phyloP scores from a whole-genome alignment of 2,797 vertebrate genomes.

The Lagorchestes hirsutus region DNA sequence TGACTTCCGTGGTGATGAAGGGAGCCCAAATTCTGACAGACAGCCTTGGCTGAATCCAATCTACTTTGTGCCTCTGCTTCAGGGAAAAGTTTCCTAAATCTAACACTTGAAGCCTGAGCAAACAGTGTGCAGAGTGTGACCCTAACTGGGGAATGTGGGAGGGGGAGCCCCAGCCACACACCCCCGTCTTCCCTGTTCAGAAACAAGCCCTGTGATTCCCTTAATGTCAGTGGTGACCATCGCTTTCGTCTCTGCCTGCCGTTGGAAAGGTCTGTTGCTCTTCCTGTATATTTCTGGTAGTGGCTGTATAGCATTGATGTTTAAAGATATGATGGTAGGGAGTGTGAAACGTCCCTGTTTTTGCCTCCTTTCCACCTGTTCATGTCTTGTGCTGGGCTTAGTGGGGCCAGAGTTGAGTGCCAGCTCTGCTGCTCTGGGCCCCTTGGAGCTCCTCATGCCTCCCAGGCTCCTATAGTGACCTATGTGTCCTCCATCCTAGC shows the following conservation, averaged over 20 bases:
- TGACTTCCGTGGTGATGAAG: constrained; percentile 74
- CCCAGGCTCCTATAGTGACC: not conserved
- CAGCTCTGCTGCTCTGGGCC: not conserved
- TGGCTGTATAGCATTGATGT: not conserved
- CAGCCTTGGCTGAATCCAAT: too few species aligned
- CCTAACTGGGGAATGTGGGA: constrained; percentile 75
- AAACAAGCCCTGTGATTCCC: constrained; percentile 25
- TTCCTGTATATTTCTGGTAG: constrained; percentile 22
- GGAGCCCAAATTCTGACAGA: too few species aligned
- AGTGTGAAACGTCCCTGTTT: too few species aligned
- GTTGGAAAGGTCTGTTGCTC: constrained; percentile 71
- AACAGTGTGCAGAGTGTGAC: constrained; percentile 81
- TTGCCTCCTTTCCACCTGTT: too few species aligned
- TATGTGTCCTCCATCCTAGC: not conserved
- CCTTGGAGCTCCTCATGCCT: not conserved
- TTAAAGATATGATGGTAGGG: not conserved
- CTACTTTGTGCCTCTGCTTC: constrained; percentile 82
- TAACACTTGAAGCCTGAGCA: constrained; percentile 85
- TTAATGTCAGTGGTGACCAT: constrained; percentile 43
- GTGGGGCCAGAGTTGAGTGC: too few species aligned
- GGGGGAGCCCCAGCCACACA: constrained; percentile 36
- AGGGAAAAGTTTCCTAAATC: constrained; percentile 90
- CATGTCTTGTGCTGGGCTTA: too few species aligned
- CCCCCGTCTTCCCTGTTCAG: constrained; percentile 13
- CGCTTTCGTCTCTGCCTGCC: constrained; percentile 60